Evolutionary conservation across 2,113 vertebrate species (phyloP).

Genomic region (Noctilio leporinus): DNA sequence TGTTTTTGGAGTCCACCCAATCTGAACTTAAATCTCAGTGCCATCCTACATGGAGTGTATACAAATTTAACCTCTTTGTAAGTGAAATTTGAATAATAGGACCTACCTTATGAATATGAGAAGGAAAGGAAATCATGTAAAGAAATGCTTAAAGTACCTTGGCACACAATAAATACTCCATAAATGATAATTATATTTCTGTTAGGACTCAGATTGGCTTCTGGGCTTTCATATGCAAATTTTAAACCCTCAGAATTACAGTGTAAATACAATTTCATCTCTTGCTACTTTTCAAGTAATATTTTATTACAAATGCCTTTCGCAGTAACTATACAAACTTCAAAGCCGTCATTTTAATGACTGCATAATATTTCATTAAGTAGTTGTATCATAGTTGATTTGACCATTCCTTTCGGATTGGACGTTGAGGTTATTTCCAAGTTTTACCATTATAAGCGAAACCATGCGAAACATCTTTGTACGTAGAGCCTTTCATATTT

Average conservation of each 20-base stretch:
- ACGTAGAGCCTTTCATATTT: background rate
- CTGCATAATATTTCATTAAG: background rate
- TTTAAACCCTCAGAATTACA: constrained; percentile 2
- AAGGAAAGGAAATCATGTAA: background rate
- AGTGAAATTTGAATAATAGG: background rate
- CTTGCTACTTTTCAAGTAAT: constrained; percentile 10
- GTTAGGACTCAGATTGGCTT: background rate
- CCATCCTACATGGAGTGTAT: background rate
- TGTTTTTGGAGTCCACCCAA: background rate
- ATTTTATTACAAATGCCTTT: constrained; percentile 17
- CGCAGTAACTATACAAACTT: background rate
- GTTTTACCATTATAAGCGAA: background rate
- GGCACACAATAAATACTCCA: background rate
- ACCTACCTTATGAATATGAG: background rate
- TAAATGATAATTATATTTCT: background rate
- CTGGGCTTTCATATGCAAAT: background rate
- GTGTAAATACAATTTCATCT: background rate
- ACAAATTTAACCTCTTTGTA: background rate
- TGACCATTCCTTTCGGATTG: background rate
- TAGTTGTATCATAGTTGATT: background rate
- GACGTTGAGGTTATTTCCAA: background rate
- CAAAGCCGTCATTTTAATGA: constrained; percentile 27
- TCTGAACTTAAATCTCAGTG: background rate
- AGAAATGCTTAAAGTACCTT: background rate
- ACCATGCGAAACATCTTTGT: background rate